Evolutionary conservation across 2,113 vertebrate species (phyloP).

Genomic region (Chloroceryle aenea): DNA sequence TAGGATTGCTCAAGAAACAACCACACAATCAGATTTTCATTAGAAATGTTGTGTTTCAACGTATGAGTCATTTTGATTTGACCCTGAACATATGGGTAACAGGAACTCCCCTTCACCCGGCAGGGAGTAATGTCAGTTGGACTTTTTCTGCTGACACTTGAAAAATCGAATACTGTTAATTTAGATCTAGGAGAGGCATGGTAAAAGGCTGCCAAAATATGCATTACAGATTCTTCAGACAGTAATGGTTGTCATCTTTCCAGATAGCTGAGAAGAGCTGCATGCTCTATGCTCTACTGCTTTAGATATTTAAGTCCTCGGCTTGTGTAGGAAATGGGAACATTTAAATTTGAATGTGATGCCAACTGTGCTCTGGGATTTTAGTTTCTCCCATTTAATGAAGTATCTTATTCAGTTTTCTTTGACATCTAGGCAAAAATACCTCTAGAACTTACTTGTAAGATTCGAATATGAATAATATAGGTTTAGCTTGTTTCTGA

Average conservation of each 20-base stretch:
- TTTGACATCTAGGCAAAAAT: slow-evolving; percentile 11
- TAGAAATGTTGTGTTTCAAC: not conserved
- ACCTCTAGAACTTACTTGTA: not conserved
- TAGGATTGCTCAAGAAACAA: not conserved
- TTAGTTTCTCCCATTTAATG: slow-evolving; percentile 25
- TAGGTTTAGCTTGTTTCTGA: not conserved
- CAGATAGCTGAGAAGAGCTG: slow-evolving; percentile 19
- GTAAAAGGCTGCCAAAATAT: slow-evolving; percentile 28
- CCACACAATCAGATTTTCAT: not conserved
- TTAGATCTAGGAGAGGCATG: not conserved
- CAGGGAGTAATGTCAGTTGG: not conserved
- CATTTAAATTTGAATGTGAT: not conserved
- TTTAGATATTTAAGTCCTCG: slow-evolving; percentile 36
- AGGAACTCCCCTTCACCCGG: slow-evolving; percentile 29
- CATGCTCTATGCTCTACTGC: not conserved
- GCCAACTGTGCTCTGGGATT: slow-evolving; percentile 27
- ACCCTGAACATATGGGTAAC: not conserved
- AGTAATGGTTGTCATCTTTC: slow-evolving; percentile 24
- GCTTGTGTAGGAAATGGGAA: slow-evolving; percentile 22
- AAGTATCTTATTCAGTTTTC: not conserved
- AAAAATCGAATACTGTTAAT: slow-evolving; percentile 19
- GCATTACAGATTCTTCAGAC: not conserved
- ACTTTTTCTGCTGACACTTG: slow-evolving; percentile 27
- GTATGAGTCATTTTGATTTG: not conserved
- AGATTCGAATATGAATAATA: not conserved